Conservation (phyloP, 2,888 invertebrate genomes). For the Cepaea hortensis region DNA sequence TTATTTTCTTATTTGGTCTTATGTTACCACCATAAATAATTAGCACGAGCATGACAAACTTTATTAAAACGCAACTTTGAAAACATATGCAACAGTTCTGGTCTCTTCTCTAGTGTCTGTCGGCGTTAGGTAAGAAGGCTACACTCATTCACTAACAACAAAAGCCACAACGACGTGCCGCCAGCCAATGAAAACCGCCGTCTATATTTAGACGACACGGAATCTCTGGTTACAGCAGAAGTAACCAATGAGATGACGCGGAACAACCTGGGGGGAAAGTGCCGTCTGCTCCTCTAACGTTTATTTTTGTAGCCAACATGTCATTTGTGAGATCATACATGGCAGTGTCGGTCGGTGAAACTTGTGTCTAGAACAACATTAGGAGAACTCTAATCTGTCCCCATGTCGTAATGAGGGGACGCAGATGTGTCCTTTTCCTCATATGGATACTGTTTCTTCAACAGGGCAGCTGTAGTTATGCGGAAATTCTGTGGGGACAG, state of each 20-base stretch:
- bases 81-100: conserved; percentile 3
- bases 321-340: not conserved
- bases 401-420: conserved; percentile 44
- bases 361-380: not conserved
- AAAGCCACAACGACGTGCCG: conserved; percentile 20
- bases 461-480: conserved; percentile 37
- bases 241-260: conserved; percentile 28
- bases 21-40: not conserved
- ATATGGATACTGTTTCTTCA: conserved; percentile 36
- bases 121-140: not conserved
- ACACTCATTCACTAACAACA: conserved; percentile 32
- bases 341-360: not conserved
- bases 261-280: not conserved
- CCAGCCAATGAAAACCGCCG: conserved; percentile 9
- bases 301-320: not conserved
- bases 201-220: conserved; percentile 23
- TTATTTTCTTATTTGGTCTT: not conserved
- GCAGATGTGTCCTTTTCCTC: conserved; percentile 33
- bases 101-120: not conserved
- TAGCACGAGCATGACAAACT: not conserved
- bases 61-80: conserved; percentile 19
- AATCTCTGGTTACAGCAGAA: conserved; percentile 20
- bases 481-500: conserved; percentile 50
- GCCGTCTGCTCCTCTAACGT: not conserved
- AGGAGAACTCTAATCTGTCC: conserved; percentile 8